These are phyloP conservation scores for Erythrocercus mccallii DNA, from an alignment of 2,113 vertebrate genomes.

Conservation along the genomic window DNA sequence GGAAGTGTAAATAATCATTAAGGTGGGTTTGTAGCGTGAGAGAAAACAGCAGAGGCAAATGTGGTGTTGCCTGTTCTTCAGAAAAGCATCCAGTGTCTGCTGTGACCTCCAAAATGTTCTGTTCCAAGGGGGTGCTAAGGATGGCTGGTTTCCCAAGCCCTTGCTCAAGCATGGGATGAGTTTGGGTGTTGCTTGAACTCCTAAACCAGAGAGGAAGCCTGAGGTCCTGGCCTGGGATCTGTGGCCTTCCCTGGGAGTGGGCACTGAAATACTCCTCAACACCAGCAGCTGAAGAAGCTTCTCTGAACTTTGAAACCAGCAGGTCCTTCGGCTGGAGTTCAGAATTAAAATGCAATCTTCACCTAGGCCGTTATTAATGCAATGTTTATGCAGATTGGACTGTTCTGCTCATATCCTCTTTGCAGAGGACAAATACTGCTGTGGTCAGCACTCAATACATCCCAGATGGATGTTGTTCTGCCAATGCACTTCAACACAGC, in stretches of 20 bases:
- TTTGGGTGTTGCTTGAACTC: not conserved
- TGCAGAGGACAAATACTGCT: constrained; percentile 47
- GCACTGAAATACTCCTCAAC: accelerated
- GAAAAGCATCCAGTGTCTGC: not conserved
- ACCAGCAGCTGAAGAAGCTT: not conserved
- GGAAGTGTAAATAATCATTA: constrained; percentile 31
- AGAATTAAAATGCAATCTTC: not conserved
- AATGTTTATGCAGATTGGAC: constrained; percentile 9
- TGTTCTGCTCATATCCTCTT: not conserved
- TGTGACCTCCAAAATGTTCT: not conserved
- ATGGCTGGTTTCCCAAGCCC: not conserved
- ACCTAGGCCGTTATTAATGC: constrained; percentile 16
- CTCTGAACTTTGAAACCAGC: not conserved
- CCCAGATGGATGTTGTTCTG: constrained; percentile 46
- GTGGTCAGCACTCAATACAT: constrained; percentile 31
- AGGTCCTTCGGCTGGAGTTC: not conserved
- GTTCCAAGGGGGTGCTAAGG: not conserved
- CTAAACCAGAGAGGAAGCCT: not conserved
- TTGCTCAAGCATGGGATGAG: accelerated
- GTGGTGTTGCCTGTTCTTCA: not conserved
- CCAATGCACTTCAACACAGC: constrained; percentile 34
- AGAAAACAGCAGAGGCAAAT: not conserved
- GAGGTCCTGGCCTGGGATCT: not conserved
- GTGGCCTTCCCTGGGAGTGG: not conserved
- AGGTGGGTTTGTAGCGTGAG: not conserved